Evolutionary conservation across 2,888 invertebrate genomes (phyloP), one percentile per base, ranked within the genome.

Genomic region (Drosophila algonquin): DNA sequence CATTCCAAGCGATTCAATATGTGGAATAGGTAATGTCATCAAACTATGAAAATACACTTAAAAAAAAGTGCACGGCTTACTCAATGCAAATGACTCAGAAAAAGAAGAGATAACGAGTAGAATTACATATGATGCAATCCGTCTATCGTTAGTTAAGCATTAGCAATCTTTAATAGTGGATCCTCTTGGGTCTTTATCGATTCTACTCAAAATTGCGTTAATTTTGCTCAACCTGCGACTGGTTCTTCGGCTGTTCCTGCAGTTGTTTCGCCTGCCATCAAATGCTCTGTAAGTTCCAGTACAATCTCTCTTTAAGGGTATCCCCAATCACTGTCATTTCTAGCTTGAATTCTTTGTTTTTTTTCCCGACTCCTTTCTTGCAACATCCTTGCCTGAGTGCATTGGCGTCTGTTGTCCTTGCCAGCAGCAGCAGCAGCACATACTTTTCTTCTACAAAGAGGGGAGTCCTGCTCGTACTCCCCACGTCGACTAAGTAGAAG

Each of bases 371-470:
- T 45, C 35, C 27, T 55, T 48, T 32, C 65, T 59, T 51, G 74
- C 54, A 51, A 59, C 67, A 81, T 58, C 65, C 67, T 68, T 56
- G 73, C 63, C 76, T 80, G 81, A 90, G 90, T 89, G 85, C 89
- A 83, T 75, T 81, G 89, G 90, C 89, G 90, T 90, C 89, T 89
- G 75, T 73, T 80, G 81, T 85, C 83, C 87, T 77, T 78, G 74
- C 78, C 74, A 72, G 58, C 71, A 68, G 40, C 18, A 51, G 60
- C 69, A 51, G 40, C 18, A 51, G 63, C 69, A 51, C 27, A 60
- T 50, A 69, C 54, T 72, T 8, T 52, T 63, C 46, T 68, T 24
- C 32, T 21, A 59, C 44, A 32, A 53, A 53, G 53, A 68, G 40
- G 56, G 32, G 16, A 53, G 55, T 10, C 50, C 40, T 47, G 55